These are phyloP conservation scores for Apis florea DNA, from an alignment of 1,140 invertebrate genomes.

Conservation along the genomic window DNA sequence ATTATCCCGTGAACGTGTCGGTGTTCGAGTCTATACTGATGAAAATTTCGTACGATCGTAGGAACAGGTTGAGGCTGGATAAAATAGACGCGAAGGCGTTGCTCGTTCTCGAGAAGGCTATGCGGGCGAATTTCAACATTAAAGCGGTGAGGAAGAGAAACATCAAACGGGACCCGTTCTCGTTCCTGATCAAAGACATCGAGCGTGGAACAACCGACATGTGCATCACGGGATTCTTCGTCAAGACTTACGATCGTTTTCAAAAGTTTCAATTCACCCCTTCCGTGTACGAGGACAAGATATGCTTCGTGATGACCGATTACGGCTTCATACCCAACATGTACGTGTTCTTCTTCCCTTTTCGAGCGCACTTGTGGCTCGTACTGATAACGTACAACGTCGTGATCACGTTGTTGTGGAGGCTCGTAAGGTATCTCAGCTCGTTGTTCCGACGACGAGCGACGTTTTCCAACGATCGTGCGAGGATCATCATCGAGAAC, in stretches of 20 bases:
- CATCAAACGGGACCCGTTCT: conserved; percentile 53
- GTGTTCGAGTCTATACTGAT: conserved; percentile 62
- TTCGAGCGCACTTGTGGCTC: conserved; percentile 54
- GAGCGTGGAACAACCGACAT: conserved; percentile 53
- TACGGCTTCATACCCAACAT: conserved; percentile 57
- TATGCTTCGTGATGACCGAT: conserved; percentile 64
- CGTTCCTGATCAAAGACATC: conserved; percentile 41
- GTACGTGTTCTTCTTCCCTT: conserved; percentile 68
- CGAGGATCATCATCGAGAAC: not conserved
- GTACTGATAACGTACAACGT: conserved; percentile 59
- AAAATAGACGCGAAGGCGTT: conserved; percentile 55
- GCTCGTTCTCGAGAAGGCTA: conserved; percentile 44
- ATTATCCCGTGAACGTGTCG: conserved; percentile 60
- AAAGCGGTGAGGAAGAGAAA: conserved; percentile 3
- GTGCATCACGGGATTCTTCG: conserved; percentile 63
- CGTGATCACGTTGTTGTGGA: conserved; percentile 51
- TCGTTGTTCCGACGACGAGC: not conserved
- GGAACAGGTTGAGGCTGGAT: not conserved
- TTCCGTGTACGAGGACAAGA: conserved; percentile 55
- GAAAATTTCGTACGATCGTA: conserved; percentile 23
- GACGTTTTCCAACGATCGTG: not conserved
- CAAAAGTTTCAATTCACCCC: conserved; percentile 53
- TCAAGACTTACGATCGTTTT: conserved; percentile 52
- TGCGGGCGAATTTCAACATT: conserved; percentile 56
- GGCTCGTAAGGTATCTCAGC: conserved; percentile 33